A percentile compares a stretch with the other conserved stretches of the same genome.
These are phyloP conservation scores for Trissolcus brochymenae DNA, from an alignment of 2,888 invertebrate species.

Conservation along the genomic window DNA sequence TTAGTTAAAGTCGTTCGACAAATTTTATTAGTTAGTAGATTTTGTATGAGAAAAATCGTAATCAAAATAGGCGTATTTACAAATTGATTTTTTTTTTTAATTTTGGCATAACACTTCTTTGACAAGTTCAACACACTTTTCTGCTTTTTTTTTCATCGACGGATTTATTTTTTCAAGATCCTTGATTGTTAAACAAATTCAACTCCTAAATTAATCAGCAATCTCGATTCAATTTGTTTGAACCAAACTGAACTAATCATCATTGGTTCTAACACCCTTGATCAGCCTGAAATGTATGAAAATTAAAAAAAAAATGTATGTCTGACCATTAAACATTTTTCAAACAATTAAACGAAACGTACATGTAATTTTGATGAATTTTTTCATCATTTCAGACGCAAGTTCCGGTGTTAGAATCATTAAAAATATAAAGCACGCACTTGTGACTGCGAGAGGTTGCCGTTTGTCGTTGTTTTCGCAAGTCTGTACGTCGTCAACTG, in stretches of 20 bases:
- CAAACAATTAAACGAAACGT: constrained; percentile 4
- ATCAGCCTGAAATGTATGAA: constrained; percentile 30
- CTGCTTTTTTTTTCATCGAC: no score
- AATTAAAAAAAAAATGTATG: constrained; percentile 18
- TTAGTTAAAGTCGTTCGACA: no score
- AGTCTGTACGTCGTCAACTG: constrained; percentile 47
- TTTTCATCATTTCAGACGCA: constrained; percentile 37
- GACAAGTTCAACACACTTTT: no score
- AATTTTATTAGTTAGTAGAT: no score
- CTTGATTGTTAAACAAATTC: no score
- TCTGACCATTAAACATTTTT: not conserved
- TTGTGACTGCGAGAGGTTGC: constrained; percentile 46
- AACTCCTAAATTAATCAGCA: no score
- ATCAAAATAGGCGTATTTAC: no score
- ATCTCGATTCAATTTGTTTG: no score
- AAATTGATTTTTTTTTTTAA: no score
- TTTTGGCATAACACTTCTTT: no score
- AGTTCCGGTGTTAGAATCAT: constrained; percentile 24
- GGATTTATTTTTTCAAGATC: no score
- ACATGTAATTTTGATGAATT: constrained; percentile 3
- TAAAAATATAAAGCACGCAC: constrained; percentile 2
- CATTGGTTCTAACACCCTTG: constrained; percentile 16
- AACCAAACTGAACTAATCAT: constrained; percentile 25
- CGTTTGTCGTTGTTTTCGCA: constrained; percentile 50
- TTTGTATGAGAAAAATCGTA: no score